Conservation (phyloP, 2,888 invertebrate species). For the Escarpia spicata region DNA sequence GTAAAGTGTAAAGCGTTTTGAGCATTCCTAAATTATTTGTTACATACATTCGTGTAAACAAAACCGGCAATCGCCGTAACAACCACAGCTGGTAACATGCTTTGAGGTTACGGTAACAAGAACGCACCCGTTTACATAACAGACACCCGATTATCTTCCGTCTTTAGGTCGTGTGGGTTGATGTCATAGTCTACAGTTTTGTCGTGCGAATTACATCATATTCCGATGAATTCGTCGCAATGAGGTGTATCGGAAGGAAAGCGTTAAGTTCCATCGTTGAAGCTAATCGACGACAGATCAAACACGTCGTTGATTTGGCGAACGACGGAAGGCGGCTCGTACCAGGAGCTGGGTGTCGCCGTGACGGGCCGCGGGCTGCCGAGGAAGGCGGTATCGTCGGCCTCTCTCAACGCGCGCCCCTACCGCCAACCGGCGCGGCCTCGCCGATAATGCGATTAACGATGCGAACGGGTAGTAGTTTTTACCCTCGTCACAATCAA, state of each 20-base stretch:
- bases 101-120: not conserved
- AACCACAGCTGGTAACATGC: not conserved
- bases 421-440: not conserved
- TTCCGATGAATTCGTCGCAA: not conserved
- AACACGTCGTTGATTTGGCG: constrained; percentile 16
- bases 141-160: not conserved
- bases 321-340: not conserved
- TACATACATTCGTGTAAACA: not conserved
- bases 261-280: not conserved
- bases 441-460: constrained; percentile 16
- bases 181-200: not conserved
- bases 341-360: not conserved
- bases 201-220: not conserved
- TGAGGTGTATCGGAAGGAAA: not conserved
- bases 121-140: not conserved
- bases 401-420: not conserved
- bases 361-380: not conserved
- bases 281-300: not conserved
- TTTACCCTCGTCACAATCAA: not conserved
- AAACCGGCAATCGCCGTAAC: not conserved
- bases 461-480: not conserved
- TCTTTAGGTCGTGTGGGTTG: not conserved
- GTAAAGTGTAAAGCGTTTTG: no score
- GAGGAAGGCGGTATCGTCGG: not conserved
- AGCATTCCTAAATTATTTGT: not conserved